These are phyloP conservation scores for Stylophora pistillata DNA, from an alignment of 64 coral and sea anemone genomes.

Conservation along the genomic window DNA sequence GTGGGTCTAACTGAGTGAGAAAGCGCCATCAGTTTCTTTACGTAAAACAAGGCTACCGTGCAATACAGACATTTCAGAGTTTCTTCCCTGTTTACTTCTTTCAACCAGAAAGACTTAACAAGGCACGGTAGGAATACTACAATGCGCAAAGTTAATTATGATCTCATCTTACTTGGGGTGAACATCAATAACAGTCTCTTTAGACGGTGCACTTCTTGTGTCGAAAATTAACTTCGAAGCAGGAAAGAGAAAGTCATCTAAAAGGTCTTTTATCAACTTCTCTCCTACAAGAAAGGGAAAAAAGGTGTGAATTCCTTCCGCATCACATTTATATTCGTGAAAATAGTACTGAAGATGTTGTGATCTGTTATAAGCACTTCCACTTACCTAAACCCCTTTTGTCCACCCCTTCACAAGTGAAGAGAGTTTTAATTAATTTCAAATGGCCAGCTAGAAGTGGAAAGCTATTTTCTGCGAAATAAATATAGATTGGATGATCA, in stretches of 20 bases:
- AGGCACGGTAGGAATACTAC: neutral
- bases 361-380: neutral
- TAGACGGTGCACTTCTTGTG: conserved; percentile 70
- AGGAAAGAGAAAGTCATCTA: conserved; percentile 92
- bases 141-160: neutral
- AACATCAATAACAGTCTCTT: conserved; percentile 82
- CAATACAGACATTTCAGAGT: too few species aligned
- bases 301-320: neutral
- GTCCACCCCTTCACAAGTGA: conserved; percentile 88
- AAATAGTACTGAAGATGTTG: neutral
- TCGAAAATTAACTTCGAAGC: conserved; percentile 91
- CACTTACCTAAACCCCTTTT: conserved; percentile 74
- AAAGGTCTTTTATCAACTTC: conserved; percentile 67
- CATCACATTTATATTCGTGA: too few species aligned
- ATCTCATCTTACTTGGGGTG: conserved; percentile 78
- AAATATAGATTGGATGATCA: neutral
- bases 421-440: conserved; percentile 77
- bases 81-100: neutral
- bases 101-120: neutral
- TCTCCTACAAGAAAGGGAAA: conserved; percentile 40
- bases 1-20: too few species aligned
- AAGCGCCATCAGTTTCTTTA: too few species aligned
- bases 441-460: conserved; percentile 83
- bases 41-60: too few species aligned
- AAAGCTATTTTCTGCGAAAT: conserved; percentile 66